Percentiles rank a stretch among this genome's conserved stretches.
Conservation (phyloP, 2,797 vertebrate genomes). For the Enteromius afrohamiltoni region DNA sequence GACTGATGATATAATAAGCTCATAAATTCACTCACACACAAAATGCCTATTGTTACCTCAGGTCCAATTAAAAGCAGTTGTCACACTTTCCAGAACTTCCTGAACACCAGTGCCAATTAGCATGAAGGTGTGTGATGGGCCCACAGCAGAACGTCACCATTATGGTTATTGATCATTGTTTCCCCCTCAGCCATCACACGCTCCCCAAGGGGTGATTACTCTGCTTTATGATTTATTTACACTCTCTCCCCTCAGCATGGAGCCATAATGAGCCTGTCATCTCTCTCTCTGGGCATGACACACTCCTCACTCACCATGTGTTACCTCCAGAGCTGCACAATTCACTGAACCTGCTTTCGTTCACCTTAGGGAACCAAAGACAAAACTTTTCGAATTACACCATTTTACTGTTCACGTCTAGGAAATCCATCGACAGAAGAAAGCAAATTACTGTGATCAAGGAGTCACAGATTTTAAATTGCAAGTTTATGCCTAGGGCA, state of each 20-base stretch:
- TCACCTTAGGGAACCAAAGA: conserved; percentile 17
- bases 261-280: conserved; percentile 62
- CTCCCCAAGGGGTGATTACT: conserved; percentile 60
- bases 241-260: conserved; percentile 54
- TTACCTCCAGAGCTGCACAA: conserved; percentile 44
- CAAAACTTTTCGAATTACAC: conserved; percentile 40
- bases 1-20: not conserved
- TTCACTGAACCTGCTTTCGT: conserved; percentile 41
- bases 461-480: conserved; percentile 28
- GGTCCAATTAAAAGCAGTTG: conserved; percentile 45
- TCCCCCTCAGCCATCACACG: conserved; percentile 50
- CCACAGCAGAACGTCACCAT: conserved; percentile 50
- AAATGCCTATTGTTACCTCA: conserved; percentile 11
- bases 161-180: conserved; percentile 62
- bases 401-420: conserved; percentile 40
- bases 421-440: conserved; percentile 28
- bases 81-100: conserved; percentile 44
- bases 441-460: conserved; percentile 32
- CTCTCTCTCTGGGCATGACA: conserved; percentile 38
- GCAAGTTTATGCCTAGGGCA: conserved; percentile 19
- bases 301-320: conserved; percentile 44
- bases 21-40: conserved; percentile 5
- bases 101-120: conserved; percentile 50
- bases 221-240: conserved; percentile 62
- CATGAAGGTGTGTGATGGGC: conserved; percentile 57